These are phyloP conservation scores for Poecilia velifera DNA, from an alignment of 2,797 vertebrate genomes.

Conservation along the genomic window DNA sequence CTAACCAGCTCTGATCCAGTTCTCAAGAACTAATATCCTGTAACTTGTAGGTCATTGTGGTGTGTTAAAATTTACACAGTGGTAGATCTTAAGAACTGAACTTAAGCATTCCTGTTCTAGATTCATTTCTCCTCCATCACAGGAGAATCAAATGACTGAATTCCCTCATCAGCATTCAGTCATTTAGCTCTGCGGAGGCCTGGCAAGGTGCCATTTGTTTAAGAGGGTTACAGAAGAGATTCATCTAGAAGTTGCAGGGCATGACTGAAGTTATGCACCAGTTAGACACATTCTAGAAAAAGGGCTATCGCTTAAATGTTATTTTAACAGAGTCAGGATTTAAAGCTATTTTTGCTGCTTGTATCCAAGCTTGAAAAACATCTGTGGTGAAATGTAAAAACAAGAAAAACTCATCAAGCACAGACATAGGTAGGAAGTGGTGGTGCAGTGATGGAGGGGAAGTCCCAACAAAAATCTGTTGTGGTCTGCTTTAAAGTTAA, in stretches of 20 bases:
- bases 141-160: too few species aligned
- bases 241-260: not conserved
- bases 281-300: not conserved
- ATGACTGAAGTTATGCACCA: not conserved
- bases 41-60: not conserved
- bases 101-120: not conserved
- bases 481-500: not conserved
- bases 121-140: not conserved
- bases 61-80: too few species aligned
- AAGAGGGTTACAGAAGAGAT: too few species aligned
- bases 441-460: too few species aligned
- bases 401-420: not conserved
- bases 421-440: not conserved
- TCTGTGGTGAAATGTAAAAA: not conserved
- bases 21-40: not conserved
- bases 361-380: not conserved
- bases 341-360: not conserved
- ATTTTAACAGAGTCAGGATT: not conserved
- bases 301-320: not conserved
- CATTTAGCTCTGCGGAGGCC: not conserved
- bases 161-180: too few species aligned
- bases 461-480: not conserved
- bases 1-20: not conserved
- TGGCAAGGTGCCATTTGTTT: not conserved
- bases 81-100: too few species aligned